These are phyloP conservation scores for Ectemnius cavifrons DNA, from an alignment of 2,888 invertebrate species.

Conservation along the genomic window DNA sequence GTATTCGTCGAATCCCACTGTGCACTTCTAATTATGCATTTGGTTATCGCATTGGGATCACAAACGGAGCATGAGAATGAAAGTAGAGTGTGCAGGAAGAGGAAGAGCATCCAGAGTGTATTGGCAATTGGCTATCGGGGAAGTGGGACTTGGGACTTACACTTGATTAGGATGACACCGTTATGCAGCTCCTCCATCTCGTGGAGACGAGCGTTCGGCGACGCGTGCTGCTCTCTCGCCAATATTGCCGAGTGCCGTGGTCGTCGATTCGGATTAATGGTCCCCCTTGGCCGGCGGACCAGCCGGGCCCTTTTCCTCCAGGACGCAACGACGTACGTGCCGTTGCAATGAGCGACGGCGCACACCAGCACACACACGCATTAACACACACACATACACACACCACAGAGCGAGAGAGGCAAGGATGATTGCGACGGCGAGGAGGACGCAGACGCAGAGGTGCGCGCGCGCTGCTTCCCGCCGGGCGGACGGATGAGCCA, in stretches of 20 bases:
- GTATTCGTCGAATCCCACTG: neutral
- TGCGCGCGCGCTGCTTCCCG: constrained; percentile 30
- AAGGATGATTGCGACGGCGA: neutral
- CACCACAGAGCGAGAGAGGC: no score
- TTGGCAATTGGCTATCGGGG: constrained; percentile 9
- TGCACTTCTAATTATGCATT: no score
- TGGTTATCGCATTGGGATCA: no score
- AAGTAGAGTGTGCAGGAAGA: no score
- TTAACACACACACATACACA: neutral
- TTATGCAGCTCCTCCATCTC: constrained; percentile 85
- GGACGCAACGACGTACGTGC: neutral
- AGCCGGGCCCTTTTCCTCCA: neutral
- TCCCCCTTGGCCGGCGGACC: neutral
- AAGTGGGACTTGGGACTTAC: constrained; percentile 79
- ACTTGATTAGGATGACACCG: constrained; percentile 87
- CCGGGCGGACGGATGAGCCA: no score
- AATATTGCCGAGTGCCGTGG: constrained; percentile 35
- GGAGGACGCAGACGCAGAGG: neutral
- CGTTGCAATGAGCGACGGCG: neutral
- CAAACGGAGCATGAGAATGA: no score
- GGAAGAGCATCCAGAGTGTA: no score
- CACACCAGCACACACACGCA: constrained; percentile 5
- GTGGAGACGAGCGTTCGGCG: constrained; percentile 55
- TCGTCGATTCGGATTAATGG: constrained; percentile 20
- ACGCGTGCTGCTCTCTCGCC: constrained; percentile 42